phyloP scores from a whole-genome alignment of 2,113 vertebrate species.

The Pandion haliaetus region DNA sequence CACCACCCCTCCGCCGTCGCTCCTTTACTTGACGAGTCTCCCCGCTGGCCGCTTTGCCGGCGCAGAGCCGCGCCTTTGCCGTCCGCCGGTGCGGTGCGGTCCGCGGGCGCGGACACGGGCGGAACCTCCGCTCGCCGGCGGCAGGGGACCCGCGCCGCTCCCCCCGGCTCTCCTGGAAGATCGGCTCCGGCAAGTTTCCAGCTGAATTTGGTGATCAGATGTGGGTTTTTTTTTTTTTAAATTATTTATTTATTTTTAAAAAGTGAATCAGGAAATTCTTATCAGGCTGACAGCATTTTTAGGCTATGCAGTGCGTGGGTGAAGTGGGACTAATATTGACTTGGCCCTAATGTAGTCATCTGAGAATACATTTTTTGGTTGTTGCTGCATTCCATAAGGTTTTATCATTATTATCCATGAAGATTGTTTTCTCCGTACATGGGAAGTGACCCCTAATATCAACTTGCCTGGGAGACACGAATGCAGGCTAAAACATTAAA shows the following conservation, averaged over 20 bases:
- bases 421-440: constrained; percentile 81
- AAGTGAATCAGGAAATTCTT: constrained; percentile 77
- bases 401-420: constrained; percentile 84
- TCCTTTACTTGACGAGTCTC: background rate
- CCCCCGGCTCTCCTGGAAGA: background rate
- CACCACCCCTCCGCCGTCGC: background rate
- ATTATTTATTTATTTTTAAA: background rate
- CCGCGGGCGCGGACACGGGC: constrained; percentile 33
- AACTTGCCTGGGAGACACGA: constrained; percentile 70
- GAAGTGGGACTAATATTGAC: constrained; percentile 80
- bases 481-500: constrained; percentile 50
- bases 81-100: background rate
- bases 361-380: constrained; percentile 84
- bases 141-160: background rate
- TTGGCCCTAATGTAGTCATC: constrained; percentile 78
- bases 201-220: constrained; percentile 68
- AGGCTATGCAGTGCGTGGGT: constrained; percentile 81
- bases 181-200: background rate
- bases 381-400: constrained; percentile 84
- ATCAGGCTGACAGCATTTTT: constrained; percentile 82
- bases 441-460: constrained; percentile 77
- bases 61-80: background rate
- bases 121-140: background rate
- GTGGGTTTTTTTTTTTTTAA: background rate
- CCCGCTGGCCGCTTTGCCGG: background rate